A percentile compares a stretch with the other conserved stretches of the same genome.
Conservation (phyloP, 2,888 invertebrate species). For the Lasioglossum lativentre region DNA sequence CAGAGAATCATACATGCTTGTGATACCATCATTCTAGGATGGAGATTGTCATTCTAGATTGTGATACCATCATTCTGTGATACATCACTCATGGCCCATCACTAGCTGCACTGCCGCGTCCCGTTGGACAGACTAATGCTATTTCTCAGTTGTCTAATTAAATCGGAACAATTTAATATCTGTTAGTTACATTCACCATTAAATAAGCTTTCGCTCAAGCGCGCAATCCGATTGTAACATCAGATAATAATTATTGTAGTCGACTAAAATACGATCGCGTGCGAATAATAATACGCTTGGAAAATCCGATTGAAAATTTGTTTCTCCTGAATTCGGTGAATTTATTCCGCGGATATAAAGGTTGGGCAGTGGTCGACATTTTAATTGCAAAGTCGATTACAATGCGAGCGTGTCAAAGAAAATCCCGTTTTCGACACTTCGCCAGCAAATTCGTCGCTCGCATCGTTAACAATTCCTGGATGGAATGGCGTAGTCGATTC, state of each 20-base stretch:
- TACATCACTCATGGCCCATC: too few species aligned
- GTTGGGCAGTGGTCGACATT: background rate
- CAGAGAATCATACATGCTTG: too few species aligned
- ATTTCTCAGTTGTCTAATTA: too few species aligned
- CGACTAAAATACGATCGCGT: too few species aligned
- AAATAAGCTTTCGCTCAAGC: background rate
- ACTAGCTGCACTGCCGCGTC: too few species aligned
- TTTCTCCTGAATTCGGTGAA: background rate
- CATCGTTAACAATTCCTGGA: slow-evolving; percentile 19
- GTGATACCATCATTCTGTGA: too few species aligned
- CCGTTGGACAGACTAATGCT: too few species aligned
- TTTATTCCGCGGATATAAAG: background rate
- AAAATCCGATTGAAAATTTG: background rate
- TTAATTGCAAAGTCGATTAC: background rate
- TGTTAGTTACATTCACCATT: background rate
- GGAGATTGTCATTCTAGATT: too few species aligned
- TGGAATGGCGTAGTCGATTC: slow-evolving; percentile 7
- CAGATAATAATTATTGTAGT: background rate
- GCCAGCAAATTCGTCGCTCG: background rate
- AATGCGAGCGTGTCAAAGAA: background rate
- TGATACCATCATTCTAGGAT: too few species aligned
- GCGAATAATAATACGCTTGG: background rate
- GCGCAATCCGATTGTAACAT: background rate
- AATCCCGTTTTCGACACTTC: background rate
- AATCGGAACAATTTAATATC: background rate